Evolutionary conservation across 2,113 vertebrate species (phyloP).

Genomic region (Xiphophorus couchianus): DNA sequence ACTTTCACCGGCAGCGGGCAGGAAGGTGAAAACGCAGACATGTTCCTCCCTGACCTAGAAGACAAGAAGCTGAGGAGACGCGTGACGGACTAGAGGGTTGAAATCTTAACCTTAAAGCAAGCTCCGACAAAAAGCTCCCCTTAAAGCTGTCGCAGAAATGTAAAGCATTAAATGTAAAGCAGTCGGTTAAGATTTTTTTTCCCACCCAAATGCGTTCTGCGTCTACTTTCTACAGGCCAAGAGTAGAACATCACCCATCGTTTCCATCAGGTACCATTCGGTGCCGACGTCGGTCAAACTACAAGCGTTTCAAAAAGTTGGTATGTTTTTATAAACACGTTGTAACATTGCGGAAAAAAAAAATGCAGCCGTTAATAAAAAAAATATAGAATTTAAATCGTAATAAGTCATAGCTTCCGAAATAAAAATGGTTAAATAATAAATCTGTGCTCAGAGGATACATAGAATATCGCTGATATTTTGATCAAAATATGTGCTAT

Average conservation of each 20-base stretch:
- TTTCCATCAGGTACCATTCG: not conserved
- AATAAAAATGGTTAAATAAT: not conserved
- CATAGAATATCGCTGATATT: not conserved
- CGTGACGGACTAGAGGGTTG: not conserved
- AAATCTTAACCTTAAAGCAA: not conserved
- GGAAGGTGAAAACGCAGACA: not conserved
- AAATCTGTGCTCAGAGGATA: not conserved
- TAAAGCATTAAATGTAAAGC: not conserved
- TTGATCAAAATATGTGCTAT: not conserved
- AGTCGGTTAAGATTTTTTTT: no score
- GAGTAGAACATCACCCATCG: not conserved
- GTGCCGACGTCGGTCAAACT: not conserved
- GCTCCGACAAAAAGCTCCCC: not conserved
- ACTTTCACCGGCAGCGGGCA: constrained; percentile 1
- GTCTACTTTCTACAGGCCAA: not conserved
- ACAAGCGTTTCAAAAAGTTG: not conserved
- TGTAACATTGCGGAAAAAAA: not conserved
- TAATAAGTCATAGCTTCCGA: not conserved
- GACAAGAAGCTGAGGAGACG: not conserved
- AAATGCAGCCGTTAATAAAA: not conserved
- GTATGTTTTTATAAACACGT: not conserved
- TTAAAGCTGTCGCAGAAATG: not conserved
- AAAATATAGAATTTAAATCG: not conserved
- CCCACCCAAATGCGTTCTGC: no score
- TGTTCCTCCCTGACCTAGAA: not conserved